phyloP scores from a whole-genome alignment of 2,888 invertebrate species.

The Tanytarsus gracilentus region DNA sequence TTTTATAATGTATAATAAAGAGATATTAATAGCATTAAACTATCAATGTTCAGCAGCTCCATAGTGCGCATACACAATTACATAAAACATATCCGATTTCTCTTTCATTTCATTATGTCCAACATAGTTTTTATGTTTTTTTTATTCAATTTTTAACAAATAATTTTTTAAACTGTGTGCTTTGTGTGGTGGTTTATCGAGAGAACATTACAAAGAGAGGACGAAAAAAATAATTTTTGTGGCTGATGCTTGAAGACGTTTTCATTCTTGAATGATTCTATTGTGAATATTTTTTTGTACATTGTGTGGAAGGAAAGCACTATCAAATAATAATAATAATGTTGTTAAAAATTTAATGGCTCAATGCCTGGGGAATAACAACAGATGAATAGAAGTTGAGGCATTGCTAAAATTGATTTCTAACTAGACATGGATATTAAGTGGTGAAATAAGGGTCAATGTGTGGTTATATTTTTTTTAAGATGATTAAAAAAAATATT shows the following conservation, averaged over 20 bases:
- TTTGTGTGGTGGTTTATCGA: no score
- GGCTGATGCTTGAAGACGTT: constrained; percentile 12
- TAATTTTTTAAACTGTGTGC: no score
- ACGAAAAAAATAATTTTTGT: neutral
- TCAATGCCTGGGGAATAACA: constrained; percentile 6
- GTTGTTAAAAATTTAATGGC: constrained; percentile 12
- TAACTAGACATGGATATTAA: no score
- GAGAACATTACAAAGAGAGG: no score
- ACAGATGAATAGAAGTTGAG: neutral
- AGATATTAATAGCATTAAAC: neutral
- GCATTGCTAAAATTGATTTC: no score
- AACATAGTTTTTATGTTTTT: no score
- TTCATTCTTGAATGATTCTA: constrained; percentile 6
- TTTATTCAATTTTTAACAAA: no score
- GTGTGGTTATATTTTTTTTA: no score
- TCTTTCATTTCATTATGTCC: neutral
- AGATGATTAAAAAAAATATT: no score
- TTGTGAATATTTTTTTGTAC: neutral
- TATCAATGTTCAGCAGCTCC: neutral
- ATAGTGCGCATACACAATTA: neutral
- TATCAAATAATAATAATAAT: constrained; percentile 13
- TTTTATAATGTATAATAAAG: constrained; percentile 7
- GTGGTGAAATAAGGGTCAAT: no score
- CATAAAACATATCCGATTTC: constrained; percentile 12
- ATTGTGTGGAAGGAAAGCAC: neutral